These are phyloP conservation scores for Xiphophorus birchmanni DNA, from an alignment of 2,797 vertebrate species.

Conservation along the genomic window DNA sequence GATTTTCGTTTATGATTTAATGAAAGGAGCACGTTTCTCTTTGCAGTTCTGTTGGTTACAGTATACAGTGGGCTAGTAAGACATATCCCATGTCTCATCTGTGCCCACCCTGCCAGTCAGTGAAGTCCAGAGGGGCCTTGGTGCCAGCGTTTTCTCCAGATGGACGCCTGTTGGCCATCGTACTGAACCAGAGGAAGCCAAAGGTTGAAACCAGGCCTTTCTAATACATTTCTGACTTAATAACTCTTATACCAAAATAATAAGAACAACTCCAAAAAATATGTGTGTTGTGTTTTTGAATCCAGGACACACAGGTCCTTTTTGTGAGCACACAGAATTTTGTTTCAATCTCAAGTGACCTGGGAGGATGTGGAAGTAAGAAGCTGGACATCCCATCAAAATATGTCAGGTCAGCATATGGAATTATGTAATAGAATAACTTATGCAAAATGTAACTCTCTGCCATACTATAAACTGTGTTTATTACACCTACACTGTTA, in stretches of 20 bases:
- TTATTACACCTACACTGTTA: neutral
- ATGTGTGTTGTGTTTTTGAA: conserved; percentile 23
- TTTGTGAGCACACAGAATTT: conserved; percentile 92
- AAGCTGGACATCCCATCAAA: conserved; percentile 80
- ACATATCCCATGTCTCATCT: conserved; percentile 80
- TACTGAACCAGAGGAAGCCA: conserved; percentile 91
- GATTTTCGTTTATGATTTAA: neutral
- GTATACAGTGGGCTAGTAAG: conserved; percentile 85
- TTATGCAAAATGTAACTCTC: neutral
- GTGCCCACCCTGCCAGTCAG: conserved; percentile 81
- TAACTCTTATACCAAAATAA: neutral
- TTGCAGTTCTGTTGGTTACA: conserved; percentile 81
- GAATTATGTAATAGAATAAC: neutral
- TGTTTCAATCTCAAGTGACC: conserved; percentile 83
- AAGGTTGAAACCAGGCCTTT: conserved; percentile 74
- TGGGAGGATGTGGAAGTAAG: conserved; percentile 92
- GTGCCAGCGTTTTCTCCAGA: conserved; percentile 88
- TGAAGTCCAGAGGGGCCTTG: conserved; percentile 92
- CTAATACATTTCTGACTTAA: neutral
- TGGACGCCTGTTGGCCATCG: conserved; percentile 85
- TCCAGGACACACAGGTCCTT: conserved; percentile 90
- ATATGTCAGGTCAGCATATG: conserved; percentile 83
- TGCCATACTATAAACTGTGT: neutral
- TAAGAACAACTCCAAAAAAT: neutral
- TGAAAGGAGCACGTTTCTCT: conserved; percentile 14